Conservation (phyloP, 2,888 invertebrate genomes). For the Maniola hyperantus region DNA sequence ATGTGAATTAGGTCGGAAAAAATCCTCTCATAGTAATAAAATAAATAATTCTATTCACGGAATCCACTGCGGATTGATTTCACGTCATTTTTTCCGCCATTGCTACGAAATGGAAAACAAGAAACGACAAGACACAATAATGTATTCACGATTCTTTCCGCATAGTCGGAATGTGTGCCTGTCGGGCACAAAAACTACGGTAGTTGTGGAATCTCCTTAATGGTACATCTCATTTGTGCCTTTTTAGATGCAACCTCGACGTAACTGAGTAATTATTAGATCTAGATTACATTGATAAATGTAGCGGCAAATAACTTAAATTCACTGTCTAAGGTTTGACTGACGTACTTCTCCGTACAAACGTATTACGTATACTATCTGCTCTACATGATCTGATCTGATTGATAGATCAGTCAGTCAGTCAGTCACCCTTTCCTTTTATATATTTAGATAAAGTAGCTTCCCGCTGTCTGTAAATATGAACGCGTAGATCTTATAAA, state of each 20-base stretch:
- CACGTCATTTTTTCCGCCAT: conserved; percentile 26
- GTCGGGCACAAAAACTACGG: conserved; percentile 23
- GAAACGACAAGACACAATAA: conserved; percentile 30
- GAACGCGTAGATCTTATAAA: too few species aligned
- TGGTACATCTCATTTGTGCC: conserved; percentile 20
- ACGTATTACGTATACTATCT: too few species aligned
- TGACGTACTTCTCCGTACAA: too few species aligned
- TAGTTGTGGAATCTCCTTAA: conserved; percentile 25
- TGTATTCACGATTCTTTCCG: conserved; percentile 35
- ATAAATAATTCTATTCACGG: conserved; percentile 9
- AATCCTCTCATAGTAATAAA: too few species aligned
- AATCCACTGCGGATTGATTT: conserved; percentile 28
- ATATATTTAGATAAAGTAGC: too few species aligned
- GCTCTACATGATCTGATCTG: too few species aligned
- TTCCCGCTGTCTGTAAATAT: too few species aligned
- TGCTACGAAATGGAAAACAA: conserved; percentile 34
- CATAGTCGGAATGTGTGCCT: conserved; percentile 29
- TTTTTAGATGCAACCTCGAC: conserved; percentile 21
- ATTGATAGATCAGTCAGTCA: too few species aligned
- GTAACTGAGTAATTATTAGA: conserved; percentile 2
- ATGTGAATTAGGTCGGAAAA: too few species aligned
- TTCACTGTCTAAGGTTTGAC: background rate
- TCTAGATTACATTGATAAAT: background rate
- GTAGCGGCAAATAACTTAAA: too few species aligned
- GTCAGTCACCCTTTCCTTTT: too few species aligned